phyloP scores from a whole-genome alignment of 1,140 invertebrate species.

The Papilio xuthus region DNA sequence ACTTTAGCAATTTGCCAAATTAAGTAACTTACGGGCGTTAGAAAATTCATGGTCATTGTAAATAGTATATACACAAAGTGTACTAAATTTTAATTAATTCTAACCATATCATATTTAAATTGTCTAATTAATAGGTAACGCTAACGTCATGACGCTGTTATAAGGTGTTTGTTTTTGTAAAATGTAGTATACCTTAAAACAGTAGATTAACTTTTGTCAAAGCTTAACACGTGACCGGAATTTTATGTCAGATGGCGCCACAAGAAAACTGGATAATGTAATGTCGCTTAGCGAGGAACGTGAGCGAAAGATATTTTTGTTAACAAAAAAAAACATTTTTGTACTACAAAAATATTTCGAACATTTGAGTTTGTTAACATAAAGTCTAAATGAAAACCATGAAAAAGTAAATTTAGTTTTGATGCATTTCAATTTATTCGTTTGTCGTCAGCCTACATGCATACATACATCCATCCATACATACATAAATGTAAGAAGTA shows the following conservation, averaged over 20 bases:
- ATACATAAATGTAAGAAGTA: too few relatives aligned
- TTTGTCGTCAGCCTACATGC: too few relatives aligned
- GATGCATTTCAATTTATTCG: too few relatives aligned
- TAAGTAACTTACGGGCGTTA: too few relatives aligned
- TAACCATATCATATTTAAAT: too few relatives aligned
- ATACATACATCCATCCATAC: too few relatives aligned
- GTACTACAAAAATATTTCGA: not conserved
- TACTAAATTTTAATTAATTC: too few relatives aligned
- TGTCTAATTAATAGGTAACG: too few relatives aligned
- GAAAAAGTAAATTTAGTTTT: not conserved
- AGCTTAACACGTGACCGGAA: slow-evolving; percentile 21
- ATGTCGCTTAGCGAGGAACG: slow-evolving; percentile 14
- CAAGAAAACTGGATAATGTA: slow-evolving; percentile 27
- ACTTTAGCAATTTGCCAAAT: too few relatives aligned
- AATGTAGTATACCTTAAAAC: not conserved
- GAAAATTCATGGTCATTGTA: too few relatives aligned
- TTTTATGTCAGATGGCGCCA: not conserved
- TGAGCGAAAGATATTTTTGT: not conserved
- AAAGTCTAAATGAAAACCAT: not conserved
- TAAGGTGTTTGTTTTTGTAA: not conserved
- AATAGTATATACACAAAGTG: too few relatives aligned
- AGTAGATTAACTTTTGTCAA: slow-evolving; percentile 7
- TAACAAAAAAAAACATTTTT: not conserved
- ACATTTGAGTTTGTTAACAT: not conserved
- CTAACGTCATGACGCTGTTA: too few relatives aligned